Evolutionary conservation across 2,888 invertebrate genomes (phyloP).

Genomic region (Caenorhabditis sp.): DNA sequence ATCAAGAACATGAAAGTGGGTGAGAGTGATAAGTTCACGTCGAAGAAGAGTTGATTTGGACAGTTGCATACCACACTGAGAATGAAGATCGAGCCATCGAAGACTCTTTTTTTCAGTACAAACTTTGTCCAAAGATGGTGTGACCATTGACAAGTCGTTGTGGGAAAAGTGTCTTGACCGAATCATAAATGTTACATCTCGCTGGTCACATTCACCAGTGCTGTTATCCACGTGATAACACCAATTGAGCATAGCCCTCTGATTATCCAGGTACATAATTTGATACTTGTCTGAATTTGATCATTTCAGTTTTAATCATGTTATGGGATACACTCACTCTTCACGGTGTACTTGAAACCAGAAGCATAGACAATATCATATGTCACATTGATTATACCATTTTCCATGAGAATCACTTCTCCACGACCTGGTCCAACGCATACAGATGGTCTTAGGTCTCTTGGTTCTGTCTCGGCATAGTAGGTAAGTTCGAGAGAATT

Average conservation of each 20-base stretch:
- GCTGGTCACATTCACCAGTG: constrained; percentile 49
- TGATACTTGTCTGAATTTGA: constrained; percentile 46
- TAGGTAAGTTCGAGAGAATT: constrained; percentile 34
- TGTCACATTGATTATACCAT: constrained; percentile 40
- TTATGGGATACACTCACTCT: not conserved
- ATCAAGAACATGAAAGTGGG: constrained; percentile 58
- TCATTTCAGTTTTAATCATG: not conserved
- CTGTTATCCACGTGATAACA: constrained; percentile 36
- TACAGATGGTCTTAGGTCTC: constrained; percentile 32
- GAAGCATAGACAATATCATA: constrained; percentile 40
- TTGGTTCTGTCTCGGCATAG: constrained; percentile 55
- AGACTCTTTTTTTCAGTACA: constrained; percentile 49
- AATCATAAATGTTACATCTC: constrained; percentile 51
- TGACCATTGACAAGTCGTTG: constrained; percentile 55
- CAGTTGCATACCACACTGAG: constrained; percentile 53
- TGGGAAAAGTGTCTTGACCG: constrained; percentile 51
- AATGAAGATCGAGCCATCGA: constrained; percentile 61
- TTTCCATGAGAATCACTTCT: constrained; percentile 30
- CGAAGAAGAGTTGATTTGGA: constrained; percentile 48
- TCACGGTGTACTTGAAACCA: constrained; percentile 14
- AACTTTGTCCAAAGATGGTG: constrained; percentile 52
- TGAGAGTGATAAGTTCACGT: constrained; percentile 53
- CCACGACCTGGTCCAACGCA: constrained; percentile 51
- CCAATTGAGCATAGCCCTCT: constrained; percentile 55
- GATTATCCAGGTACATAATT: constrained; percentile 58